phyloP scores from a whole-genome alignment of 2,113 vertebrate genomes.

The Gallinago media region DNA sequence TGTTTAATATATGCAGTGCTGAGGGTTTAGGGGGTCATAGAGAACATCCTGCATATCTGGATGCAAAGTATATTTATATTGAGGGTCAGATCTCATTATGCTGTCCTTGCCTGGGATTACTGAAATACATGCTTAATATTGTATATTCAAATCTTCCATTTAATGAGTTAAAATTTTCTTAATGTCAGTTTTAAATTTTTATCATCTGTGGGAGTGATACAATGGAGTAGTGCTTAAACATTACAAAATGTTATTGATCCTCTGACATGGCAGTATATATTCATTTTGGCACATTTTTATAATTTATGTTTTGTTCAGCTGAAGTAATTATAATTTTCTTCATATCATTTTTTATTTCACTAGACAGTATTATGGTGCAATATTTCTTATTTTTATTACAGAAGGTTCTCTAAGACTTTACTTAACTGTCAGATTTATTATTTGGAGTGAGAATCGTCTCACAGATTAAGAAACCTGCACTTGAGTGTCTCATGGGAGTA shows the following conservation, averaged over 20 bases:
- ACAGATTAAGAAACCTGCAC: not conserved
- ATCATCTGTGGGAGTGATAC: not conserved
- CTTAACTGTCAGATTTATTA: not conserved
- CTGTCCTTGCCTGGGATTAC: not conserved
- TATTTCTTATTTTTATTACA: not conserved
- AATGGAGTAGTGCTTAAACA: not conserved
- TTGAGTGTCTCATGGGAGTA: not conserved
- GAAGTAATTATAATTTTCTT: not conserved
- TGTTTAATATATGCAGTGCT: not conserved
- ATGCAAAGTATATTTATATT: not conserved
- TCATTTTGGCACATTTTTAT: not conserved
- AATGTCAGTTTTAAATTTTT: not conserved
- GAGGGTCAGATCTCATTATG: not conserved
- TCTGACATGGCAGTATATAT: not conserved
- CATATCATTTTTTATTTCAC: not conserved
- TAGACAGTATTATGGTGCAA: not conserved
- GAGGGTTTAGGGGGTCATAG: not conserved
- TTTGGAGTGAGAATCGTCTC: not conserved
- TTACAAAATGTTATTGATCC: not conserved
- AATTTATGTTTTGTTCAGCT: not conserved
- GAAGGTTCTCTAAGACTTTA: not conserved
- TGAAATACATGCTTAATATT: not conserved
- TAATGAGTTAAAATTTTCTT: not conserved
- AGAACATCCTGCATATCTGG: not conserved
- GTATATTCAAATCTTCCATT: not conserved